These are phyloP conservation scores for Aplysina aerophoba DNA, from an alignment of 37 sponge, comb jelly and placozoan genomes.

Conservation along the genomic window DNA sequence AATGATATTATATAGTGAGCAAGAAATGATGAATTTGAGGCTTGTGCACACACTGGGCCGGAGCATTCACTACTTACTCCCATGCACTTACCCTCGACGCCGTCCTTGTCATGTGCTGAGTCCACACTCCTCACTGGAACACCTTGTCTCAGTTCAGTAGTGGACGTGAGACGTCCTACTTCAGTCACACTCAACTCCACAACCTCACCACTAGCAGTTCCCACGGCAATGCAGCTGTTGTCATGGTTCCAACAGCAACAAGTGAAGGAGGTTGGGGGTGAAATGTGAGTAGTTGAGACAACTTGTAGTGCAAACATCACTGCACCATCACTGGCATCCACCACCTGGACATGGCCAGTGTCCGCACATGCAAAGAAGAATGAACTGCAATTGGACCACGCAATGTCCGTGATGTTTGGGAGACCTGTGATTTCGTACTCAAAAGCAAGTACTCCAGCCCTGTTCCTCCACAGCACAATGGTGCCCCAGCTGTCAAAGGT, in stretches of 20 bases:
- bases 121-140: too few relatives aligned
- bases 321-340: slow-evolving; percentile 17
- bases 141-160: too few relatives aligned
- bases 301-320: slow-evolving; percentile 39
- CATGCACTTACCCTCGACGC: too few relatives aligned
- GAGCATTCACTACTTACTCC: background rate
- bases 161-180: slow-evolving; percentile 25
- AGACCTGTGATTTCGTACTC: slow-evolving; percentile 17
- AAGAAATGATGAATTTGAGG: too few relatives aligned
- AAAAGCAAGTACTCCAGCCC: slow-evolving; percentile 44
- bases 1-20: too few relatives aligned
- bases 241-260: slow-evolving; percentile 41
- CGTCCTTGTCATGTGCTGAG: background rate
- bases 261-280: slow-evolving; percentile 11
- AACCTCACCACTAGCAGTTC: slow-evolving; percentile 52
- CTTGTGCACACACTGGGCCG: too few relatives aligned
- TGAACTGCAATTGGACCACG: slow-evolving; percentile 52
- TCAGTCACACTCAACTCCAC: slow-evolving; percentile 29
- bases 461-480: slow-evolving; percentile 53
- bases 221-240: slow-evolving; percentile 37
- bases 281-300: slow-evolving; percentile 3
- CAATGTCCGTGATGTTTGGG: slow-evolving; percentile 36
- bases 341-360: slow-evolving; percentile 35
- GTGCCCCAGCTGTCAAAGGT: slow-evolving; percentile 55
- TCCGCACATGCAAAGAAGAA: slow-evolving; percentile 31